These are phyloP conservation scores for Crossaster papposus DNA, from an alignment of 53 echinoderm and acorn worm genomes.

Conservation along the genomic window DNA sequence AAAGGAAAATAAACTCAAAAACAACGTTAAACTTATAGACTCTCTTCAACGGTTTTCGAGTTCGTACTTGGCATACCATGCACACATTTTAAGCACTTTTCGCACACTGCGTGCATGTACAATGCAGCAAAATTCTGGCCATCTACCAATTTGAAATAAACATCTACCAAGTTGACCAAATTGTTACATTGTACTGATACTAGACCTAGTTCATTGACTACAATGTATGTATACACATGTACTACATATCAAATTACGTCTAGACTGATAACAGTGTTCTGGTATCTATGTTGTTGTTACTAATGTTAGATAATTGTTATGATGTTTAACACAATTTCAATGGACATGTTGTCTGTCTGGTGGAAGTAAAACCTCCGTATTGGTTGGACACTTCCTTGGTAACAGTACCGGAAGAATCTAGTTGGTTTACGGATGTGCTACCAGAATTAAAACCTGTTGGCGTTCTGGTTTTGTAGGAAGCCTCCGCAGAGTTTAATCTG, in stretches of 20 bases:
- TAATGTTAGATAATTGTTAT: not conserved
- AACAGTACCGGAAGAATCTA: not conserved
- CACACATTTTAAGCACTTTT: no score
- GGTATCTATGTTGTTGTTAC: not conserved
- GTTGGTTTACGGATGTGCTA: not conserved
- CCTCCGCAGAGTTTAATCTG: not conserved
- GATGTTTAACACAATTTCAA: not conserved
- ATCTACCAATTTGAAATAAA: no score
- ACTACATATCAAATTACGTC: not conserved
- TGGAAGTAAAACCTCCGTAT: not conserved
- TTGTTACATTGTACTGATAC: no score
- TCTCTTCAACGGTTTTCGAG: no score
- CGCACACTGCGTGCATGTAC: not conserved
- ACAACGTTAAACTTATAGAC: no score
- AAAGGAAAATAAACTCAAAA: no score
- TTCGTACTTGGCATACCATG: no score
- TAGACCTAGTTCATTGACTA: not conserved
- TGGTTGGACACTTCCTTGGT: slow-evolving; percentile 1
- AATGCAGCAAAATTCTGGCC: not conserved
- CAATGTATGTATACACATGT: no score
- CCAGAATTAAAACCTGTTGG: not conserved
- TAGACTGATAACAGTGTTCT: not conserved
- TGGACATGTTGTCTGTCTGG: not conserved
- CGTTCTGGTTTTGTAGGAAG: not conserved
- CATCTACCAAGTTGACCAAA: no score